Conservation (phyloP, 2,797 vertebrate genomes). For the Enteromius paludinosus region DNA sequence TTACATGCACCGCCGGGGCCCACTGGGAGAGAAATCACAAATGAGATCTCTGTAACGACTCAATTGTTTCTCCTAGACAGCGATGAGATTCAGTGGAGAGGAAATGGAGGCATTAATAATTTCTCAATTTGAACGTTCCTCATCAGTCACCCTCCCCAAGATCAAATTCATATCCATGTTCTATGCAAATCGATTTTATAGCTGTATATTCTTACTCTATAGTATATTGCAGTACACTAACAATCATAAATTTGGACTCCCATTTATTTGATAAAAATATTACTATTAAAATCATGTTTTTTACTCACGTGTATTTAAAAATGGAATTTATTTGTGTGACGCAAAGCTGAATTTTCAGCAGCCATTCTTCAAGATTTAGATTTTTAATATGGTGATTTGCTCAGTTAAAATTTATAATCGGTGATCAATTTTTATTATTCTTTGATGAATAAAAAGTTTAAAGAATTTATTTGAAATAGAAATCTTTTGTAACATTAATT, state of each 20-base stretch:
- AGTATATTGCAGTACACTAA: background rate
- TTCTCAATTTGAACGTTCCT: background rate
- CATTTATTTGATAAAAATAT: background rate
- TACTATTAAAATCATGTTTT: background rate
- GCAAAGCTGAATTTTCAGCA: background rate
- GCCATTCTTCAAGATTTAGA: background rate
- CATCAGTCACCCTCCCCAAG: background rate
- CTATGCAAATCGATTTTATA: background rate
- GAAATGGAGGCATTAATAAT: background rate
- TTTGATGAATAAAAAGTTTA: background rate
- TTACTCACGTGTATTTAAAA: background rate
- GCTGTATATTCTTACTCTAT: background rate
- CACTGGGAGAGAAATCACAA: slow-evolving; percentile 18
- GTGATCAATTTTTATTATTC: background rate
- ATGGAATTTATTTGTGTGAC: background rate
- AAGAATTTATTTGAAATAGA: background rate
- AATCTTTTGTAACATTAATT: background rate
- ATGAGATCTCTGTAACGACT: slow-evolving; percentile 28
- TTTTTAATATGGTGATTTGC: background rate
- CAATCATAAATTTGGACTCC: background rate
- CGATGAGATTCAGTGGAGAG: slow-evolving; percentile 2
- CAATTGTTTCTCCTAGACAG: slow-evolving; percentile 25
- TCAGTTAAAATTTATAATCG: background rate
- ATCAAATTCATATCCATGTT: background rate
- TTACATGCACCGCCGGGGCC: background rate